Percentiles rank a stretch among this genome's conserved stretches.
Conservation (phyloP, 2,888 invertebrate species). For the Lissocephala sabroskyi region DNA sequence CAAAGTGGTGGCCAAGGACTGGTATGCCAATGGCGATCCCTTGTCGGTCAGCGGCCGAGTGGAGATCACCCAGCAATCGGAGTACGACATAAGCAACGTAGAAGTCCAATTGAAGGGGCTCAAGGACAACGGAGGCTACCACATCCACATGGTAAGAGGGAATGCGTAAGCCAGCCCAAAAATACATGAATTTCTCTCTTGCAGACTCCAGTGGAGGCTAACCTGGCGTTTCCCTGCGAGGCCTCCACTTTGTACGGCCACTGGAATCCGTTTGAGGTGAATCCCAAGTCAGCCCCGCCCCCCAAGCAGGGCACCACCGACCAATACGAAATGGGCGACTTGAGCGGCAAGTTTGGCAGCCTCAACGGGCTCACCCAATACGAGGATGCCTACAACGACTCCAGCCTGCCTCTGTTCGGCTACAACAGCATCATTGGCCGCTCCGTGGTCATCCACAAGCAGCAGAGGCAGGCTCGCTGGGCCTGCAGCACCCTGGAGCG, state of each 20-base stretch:
- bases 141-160: slow-evolving; percentile 84
- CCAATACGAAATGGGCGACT: slow-evolving; percentile 88
- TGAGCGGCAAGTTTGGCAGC: slow-evolving; percentile 89
- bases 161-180: neutral
- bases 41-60: slow-evolving; percentile 81
- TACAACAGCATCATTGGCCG: slow-evolving; percentile 86
- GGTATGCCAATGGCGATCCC: slow-evolving; percentile 86
- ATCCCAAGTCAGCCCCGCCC: slow-evolving; percentile 77
- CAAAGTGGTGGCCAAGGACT: slow-evolving; percentile 88
- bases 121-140: slow-evolving; percentile 80
- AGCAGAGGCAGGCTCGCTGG: slow-evolving; percentile 79
- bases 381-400: slow-evolving; percentile 81
- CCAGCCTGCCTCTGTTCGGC: slow-evolving; percentile 86
- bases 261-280: slow-evolving; percentile 87
- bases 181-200: slow-evolving; percentile 19
- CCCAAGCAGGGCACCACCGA: slow-evolving; percentile 82
- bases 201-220: slow-evolving; percentile 86
- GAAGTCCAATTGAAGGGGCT: slow-evolving; percentile 84
- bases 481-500: slow-evolving; percentile 89
- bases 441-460: slow-evolving; percentile 88
- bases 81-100: slow-evolving; percentile 86
- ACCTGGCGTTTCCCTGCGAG: slow-evolving; percentile 91
- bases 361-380: slow-evolving; percentile 78
- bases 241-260: slow-evolving; percentile 85
- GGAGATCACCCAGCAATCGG: slow-evolving; percentile 88